Evolutionary conservation across 2,797 vertebrate species (phyloP), one percentile per base, ranked within the genome.

Genomic region (Lithobates sylvaticus): DNA sequence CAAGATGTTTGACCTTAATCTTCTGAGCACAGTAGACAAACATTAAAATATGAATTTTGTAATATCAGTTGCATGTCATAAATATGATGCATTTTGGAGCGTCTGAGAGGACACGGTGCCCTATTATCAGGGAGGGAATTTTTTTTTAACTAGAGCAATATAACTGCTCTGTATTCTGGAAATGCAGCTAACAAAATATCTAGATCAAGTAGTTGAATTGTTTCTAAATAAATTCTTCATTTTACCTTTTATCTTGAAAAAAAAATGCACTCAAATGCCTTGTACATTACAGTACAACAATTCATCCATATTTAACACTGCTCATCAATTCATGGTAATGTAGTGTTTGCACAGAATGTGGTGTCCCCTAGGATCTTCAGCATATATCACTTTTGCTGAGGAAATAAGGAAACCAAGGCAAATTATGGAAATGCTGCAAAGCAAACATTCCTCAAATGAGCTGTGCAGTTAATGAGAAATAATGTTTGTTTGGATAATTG

Each of bases 401-500:
- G 29, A 65, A 74, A 78, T 73, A 79, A 87, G 78, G 76, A 70
- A 83, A 78, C 75, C 21, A 3, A 74, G 65, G 76, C 58, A 79
- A 83, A 83, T 87, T 83, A 87, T 87, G 75, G 76, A 83, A 87
- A 83, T 86, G 26, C 79, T 72, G 75, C 80, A 78, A 78, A 73
- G 85, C 80, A 86, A 86, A 86, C 85, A 83, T 83, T 73, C 6
- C 29, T 86, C 80, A 83, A 77, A 81, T 74, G 77, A 86, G 50
- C 74, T 67, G 21, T 78, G 68, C 50, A 81, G 80, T 83, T 86
- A 86, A 86, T 86, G 80, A 83, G 75, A 82, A 86, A 50, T 86
- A 72, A 78, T 78, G 85, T 86, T 86, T 83, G 85, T 74, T 73
- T 73, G 67, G 75, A 64, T 86, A 86, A 86, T 86, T 86, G 79